phyloP scores from a whole-genome alignment of 2,797 vertebrate species.

The Muscicapa comitata region DNA sequence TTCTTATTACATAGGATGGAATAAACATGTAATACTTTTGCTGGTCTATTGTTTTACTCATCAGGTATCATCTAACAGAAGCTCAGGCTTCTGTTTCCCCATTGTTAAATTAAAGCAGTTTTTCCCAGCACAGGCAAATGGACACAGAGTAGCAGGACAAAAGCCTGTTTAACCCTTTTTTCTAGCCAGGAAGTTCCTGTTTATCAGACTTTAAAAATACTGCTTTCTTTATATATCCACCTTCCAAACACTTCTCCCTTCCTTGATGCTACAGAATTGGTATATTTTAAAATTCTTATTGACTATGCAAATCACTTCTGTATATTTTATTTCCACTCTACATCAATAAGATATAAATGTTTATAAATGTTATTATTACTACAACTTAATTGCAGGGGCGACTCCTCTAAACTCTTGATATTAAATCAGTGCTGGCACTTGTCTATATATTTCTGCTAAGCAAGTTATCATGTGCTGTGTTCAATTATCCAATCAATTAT shows the following conservation, averaged over 20 bases:
- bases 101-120: not conserved
- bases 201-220: not conserved
- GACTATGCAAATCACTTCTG: not conserved
- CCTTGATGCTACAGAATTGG: not conserved
- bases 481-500: not conserved
- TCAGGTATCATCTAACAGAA: not conserved
- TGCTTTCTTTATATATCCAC: not conserved
- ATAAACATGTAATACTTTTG: not conserved
- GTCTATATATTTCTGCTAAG: not conserved
- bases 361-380: not conserved
- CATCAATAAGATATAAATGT: not conserved
- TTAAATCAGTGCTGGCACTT: not conserved
- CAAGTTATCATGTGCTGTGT: not conserved
- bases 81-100: not conserved
- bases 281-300: not conserved
- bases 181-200: not conserved
- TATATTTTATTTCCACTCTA: not conserved
- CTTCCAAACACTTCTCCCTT: not conserved
- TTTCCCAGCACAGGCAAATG: not conserved
- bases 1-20: not conserved
- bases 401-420: not conserved
- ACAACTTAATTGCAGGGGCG: fast-evolving
- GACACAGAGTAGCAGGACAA: not conserved
- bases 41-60: not conserved
- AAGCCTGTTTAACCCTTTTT: not conserved